phyloP scores from a whole-genome alignment of 2,888 invertebrate species.

The Tupiocoris notatus region DNA sequence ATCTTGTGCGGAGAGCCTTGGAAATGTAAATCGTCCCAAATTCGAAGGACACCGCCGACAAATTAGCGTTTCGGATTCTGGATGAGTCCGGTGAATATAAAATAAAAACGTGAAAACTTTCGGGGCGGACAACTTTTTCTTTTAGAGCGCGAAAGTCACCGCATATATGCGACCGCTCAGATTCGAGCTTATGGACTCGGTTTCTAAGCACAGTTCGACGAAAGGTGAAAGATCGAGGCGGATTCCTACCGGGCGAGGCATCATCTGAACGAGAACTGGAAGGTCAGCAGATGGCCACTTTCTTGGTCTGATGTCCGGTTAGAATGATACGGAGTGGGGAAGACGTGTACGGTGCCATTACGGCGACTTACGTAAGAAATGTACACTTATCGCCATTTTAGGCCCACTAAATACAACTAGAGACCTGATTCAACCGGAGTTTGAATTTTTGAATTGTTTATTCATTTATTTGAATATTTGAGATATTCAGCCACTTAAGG shows the following conservation, averaged over 20 bases:
- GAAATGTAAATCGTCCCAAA: no score
- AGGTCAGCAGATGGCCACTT: conserved; percentile 40
- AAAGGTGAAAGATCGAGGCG: conserved; percentile 29
- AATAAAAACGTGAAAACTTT: conserved; percentile 13
- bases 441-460: no score
- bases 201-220: conserved; percentile 2
- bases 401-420: no score
- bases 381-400: no score
- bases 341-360: conserved; percentile 31
- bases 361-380: not conserved
- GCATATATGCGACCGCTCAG: conserved; percentile 9
- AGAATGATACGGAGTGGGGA: conserved; percentile 22
- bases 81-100: conserved; percentile 18
- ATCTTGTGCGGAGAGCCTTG: no score
- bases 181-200: conserved; percentile 28
- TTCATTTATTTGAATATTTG: no score
- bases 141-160: conserved; percentile 19
- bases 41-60: no score
- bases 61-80: no score
- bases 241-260: conserved; percentile 6
- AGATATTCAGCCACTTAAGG: no score
- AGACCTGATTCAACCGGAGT: no score
- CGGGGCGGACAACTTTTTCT: conserved; percentile 11
- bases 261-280: conserved; percentile 25
- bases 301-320: conserved; percentile 26